Percentiles rank a stretch among this genome's conserved stretches.
phyloP scores from a whole-genome alignment of 2,888 invertebrate genomes.

The Trichopria drosophilae region DNA sequence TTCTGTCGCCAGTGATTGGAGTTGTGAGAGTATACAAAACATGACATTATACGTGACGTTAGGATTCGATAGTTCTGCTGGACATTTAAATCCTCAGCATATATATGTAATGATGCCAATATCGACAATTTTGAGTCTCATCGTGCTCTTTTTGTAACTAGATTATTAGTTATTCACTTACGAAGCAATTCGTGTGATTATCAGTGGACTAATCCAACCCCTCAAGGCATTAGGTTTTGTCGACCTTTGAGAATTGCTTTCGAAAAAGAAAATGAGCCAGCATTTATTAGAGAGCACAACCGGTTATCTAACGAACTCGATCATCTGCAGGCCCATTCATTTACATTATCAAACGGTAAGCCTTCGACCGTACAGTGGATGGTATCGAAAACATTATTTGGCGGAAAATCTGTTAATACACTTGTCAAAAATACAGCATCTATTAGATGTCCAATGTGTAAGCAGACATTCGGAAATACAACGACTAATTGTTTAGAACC shows the following conservation, averaged over 20 bases:
- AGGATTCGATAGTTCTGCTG: constrained; percentile 15
- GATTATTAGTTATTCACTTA: too few species aligned
- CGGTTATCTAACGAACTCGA: constrained; percentile 3
- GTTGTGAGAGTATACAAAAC: constrained; percentile 5
- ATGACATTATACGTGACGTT: background rate
- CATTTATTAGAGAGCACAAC: constrained; percentile 3
- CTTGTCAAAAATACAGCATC: background rate
- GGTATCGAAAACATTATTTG: constrained; percentile 1
- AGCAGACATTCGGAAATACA: constrained; percentile 6
- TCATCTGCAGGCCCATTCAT: background rate
- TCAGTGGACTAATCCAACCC: constrained; percentile 13
- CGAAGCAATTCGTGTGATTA: too few species aligned
- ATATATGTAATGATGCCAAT: background rate
- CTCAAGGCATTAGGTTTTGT: constrained; percentile 1
- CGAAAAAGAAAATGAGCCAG: constrained; percentile 6
- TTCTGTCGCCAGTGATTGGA: constrained; percentile 6
- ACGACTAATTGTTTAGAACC: background rate
- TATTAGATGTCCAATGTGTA: constrained; percentile 2
- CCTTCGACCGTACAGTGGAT: background rate
- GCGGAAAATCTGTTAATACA: constrained; percentile 4
- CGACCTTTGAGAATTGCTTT: constrained; percentile 6
- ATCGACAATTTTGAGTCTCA: constrained; percentile 8
- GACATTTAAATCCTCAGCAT: too few species aligned
- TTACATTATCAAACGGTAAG: background rate
- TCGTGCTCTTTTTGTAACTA: constrained; percentile 5